Evolutionary conservation across 2,888 invertebrate genomes (phyloP), one percentile per base, ranked within the genome.

Genomic region (Macroteleia sp.): DNA sequence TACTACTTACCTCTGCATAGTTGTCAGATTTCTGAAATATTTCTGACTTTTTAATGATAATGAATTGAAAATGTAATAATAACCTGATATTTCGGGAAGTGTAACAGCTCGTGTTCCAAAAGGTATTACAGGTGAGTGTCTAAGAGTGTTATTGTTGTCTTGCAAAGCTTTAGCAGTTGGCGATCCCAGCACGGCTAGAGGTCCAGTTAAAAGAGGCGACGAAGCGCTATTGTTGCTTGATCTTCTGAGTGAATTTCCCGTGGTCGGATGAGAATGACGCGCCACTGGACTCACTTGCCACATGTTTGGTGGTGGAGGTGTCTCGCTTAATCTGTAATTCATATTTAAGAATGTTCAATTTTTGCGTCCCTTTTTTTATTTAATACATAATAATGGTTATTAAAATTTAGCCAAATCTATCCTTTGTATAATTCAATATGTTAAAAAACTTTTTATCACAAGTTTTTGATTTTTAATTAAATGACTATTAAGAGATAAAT

Each of bases 231-330:
- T 89, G 48, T 73, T 73, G 85, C 87, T 16, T 85, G 96, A 95
- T 89, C 95, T 92, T 41, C 95, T 92, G 42, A 95, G 97, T 85
- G 94, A 96, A 14, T 88, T 88, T 87, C 93, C 95, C 50, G 92
- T 92, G 0, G 93, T 91, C 12, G 92, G 87, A 62, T 92, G 93
- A 84, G 86, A 92, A 88, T 86, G 91, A 86, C 83, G 90, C 82
- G 92, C 92, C 22, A 95, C 95, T 14, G 96, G 96, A 69, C 96
- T 96, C 34, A 96, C 96, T 88, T 96, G 96, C 97, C 97, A 97
- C 81, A 95, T 94, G 85, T 94, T 95, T 54, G 96, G 96, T 12
- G 96, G 95, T 39, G 94, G 95, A 16, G 95, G 95, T n/a, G 95
- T 95, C 89, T 95, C 95, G 66, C 94, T 94, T 50, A 92, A 84